Evolutionary conservation across 2,113 vertebrate species (phyloP).

Genomic region (Etia nguti): DNA sequence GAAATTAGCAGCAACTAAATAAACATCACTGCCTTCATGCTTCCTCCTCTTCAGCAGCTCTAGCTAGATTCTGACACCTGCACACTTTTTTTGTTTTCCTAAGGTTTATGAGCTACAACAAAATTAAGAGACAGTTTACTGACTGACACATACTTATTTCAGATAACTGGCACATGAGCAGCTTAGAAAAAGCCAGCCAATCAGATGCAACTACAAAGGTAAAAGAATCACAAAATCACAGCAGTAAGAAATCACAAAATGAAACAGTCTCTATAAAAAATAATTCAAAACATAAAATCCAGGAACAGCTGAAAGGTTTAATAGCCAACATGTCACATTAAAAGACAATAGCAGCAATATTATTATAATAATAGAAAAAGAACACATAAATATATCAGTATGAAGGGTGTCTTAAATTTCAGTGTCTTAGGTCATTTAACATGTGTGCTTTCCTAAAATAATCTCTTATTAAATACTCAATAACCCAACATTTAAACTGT

Average conservation of each 20-base stretch:
- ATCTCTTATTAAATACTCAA: not conserved
- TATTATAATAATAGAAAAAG: not conserved
- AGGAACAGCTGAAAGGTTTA: not conserved
- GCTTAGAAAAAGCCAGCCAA: not conserved
- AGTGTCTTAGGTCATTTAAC: not conserved
- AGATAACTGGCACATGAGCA: not conserved
- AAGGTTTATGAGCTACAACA: not conserved
- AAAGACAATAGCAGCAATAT: not conserved
- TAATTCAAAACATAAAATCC: not conserved
- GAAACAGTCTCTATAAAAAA: not conserved
- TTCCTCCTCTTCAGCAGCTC: not conserved
- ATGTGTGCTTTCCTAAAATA: not conserved
- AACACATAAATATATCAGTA: not conserved
- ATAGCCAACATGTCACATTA: not conserved
- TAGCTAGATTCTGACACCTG: not conserved
- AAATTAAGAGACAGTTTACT: not conserved
- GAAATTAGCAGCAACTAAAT: not conserved
- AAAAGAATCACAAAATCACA: not conserved
- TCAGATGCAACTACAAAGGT: not conserved
- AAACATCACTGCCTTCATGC: not conserved
- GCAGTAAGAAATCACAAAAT: not conserved
- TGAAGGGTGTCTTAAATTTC: not conserved
- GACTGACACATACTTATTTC: not conserved
- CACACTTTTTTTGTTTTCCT: not conserved
- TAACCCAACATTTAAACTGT: not conserved